phyloP scores from a whole-genome alignment of 2,113 vertebrate genomes.

The Hucho hucho region DNA sequence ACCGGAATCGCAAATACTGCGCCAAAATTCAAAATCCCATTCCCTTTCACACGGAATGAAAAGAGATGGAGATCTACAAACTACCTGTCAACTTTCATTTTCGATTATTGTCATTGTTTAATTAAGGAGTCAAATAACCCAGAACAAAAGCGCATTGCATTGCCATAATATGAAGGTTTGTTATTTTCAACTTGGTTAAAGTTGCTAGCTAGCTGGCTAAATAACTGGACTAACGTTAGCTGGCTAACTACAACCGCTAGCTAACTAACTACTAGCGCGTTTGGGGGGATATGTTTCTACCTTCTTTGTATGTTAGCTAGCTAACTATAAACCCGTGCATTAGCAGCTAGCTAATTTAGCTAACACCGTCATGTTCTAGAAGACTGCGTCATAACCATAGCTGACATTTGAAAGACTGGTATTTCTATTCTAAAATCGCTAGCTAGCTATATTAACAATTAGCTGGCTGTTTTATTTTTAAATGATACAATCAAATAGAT shows the following conservation, averaged over 20 bases:
- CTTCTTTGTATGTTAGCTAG: too few species aligned
- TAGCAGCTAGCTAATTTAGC: slow-evolving; percentile 15
- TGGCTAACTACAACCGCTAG: slow-evolving; percentile 4
- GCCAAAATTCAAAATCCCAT: slow-evolving; percentile 91
- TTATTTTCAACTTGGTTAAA: slow-evolving; percentile 7
- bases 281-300: too few species aligned
- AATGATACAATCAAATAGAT: neutral
- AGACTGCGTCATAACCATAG: slow-evolving; percentile 27
- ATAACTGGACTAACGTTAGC: neutral
- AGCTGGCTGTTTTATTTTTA: neutral
- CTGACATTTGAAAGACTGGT: slow-evolving; percentile 35
- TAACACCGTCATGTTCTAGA: slow-evolving; percentile 28
- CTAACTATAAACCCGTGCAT: too few species aligned
- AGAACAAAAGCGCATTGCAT: neutral
- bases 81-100: neutral
- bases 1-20: slow-evolving; percentile 64
- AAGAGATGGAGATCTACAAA: neutral
- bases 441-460: neutral
- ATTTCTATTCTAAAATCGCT: slow-evolving; percentile 1
- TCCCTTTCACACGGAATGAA: slow-evolving; percentile 5
- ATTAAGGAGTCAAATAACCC: neutral
- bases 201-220: neutral
- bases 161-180: slow-evolving; percentile 73
- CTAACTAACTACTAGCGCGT: too few species aligned
- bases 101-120: neutral